Conservation (phyloP, 2,888 invertebrate genomes). For the Conus canariensis region DNA sequence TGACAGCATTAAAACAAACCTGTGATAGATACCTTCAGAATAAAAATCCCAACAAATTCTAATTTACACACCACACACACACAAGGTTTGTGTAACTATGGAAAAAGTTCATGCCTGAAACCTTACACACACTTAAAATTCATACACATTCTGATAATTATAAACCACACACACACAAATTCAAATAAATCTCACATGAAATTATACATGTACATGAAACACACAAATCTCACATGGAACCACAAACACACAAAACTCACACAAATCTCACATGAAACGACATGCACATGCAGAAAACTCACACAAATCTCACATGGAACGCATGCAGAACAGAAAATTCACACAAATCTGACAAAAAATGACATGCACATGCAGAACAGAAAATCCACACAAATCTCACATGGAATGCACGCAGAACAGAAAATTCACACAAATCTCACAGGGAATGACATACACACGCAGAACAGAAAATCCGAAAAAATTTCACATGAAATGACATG, state of each 20-base stretch:
- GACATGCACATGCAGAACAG: not conserved
- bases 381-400: no score
- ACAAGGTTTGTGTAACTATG: not conserved
- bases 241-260: not conserved
- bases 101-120: no score
- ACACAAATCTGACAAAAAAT: not conserved
- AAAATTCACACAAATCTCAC: not conserved
- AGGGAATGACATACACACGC: not conserved
- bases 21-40: no score
- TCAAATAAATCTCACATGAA: no score
- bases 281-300: no score
- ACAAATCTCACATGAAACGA: no score
- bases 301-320: no score
- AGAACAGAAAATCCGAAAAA: not conserved
- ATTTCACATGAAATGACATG: not conserved
- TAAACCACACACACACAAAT: not conserved
- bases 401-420: not conserved
- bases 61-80: no score
- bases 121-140: no score
- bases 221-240: constrained; percentile 43
- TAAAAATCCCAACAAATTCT: not conserved
- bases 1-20: no score
- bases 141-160: no score
- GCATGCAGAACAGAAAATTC: not conserved
- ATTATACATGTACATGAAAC: not conserved